These are phyloP conservation scores for Drosophila parabipectinata DNA, from an alignment of 1,140 invertebrate species.

Conservation along the genomic window DNA sequence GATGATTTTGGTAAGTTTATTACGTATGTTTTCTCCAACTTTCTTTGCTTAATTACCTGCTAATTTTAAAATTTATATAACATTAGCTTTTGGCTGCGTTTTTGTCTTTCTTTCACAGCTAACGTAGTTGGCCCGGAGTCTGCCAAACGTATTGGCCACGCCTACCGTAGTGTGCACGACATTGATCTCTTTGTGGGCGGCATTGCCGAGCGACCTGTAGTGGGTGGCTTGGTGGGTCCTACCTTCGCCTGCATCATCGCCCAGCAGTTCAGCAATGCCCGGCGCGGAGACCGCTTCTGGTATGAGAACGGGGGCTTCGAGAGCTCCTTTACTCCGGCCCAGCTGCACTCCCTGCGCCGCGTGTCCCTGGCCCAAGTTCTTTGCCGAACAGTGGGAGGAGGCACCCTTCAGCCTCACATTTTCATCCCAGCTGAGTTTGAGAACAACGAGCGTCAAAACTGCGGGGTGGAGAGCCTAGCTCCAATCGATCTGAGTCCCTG, in stretches of 20 bases:
- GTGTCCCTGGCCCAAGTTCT: slow-evolving; percentile 92
- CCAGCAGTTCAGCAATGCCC: slow-evolving; percentile 94
- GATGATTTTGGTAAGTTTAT: slow-evolving; percentile 87
- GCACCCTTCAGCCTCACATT: slow-evolving; percentile 80
- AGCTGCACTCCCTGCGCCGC: slow-evolving; percentile 93
- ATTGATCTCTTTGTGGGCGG: slow-evolving; percentile 97
- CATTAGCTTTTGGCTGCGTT: neutral
- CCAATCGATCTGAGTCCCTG: slow-evolving; percentile 80
- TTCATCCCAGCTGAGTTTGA: slow-evolving; percentile 74
- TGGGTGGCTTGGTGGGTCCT: slow-evolving; percentile 94
- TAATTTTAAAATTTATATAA: neutral
- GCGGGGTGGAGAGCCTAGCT: slow-evolving; percentile 62
- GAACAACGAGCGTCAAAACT: slow-evolving; percentile 73
- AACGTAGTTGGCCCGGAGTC: slow-evolving; percentile 88
- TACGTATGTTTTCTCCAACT: neutral
- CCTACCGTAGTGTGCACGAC: slow-evolving; percentile 91
- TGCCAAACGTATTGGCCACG: slow-evolving; percentile 86
- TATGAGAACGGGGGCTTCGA: slow-evolving; percentile 91
- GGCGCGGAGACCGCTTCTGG: slow-evolving; percentile 97
- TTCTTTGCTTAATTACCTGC: slow-evolving; percentile 14
- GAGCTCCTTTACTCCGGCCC: slow-evolving; percentile 91
- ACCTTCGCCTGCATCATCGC: slow-evolving; percentile 98
- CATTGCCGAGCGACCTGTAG: slow-evolving; percentile 91
- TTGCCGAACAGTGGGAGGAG: slow-evolving; percentile 86
- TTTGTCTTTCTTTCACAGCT: slow-evolving; percentile 64